Evolutionary conservation across 2,113 vertebrate genomes (phyloP).

Genomic region (Toxotes chatareus): DNA sequence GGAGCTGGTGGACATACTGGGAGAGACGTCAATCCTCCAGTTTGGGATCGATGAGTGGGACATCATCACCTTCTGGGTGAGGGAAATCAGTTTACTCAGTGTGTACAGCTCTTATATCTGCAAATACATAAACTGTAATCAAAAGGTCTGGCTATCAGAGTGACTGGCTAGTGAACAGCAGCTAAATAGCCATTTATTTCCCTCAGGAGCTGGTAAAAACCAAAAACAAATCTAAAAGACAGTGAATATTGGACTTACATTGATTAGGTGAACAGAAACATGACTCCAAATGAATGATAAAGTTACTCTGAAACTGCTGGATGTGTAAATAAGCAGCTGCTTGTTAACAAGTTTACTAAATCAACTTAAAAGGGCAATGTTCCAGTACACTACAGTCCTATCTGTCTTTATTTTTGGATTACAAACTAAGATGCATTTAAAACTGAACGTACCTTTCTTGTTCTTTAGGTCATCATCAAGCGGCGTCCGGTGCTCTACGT

Average conservation of each 20-base stretch:
- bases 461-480: slow-evolving; percentile 83
- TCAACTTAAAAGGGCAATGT: neutral
- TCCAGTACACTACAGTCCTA: neutral
- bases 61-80: slow-evolving; percentile 88
- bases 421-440: neutral
- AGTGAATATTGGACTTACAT: too few species aligned
- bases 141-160: neutral
- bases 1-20: slow-evolving; percentile 83
- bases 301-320: too few species aligned
- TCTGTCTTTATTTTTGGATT: neutral
- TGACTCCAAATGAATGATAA: too few species aligned
- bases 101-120: neutral
- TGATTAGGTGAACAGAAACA: too few species aligned
- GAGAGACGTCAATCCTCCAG: slow-evolving; percentile 76
- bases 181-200: neutral
- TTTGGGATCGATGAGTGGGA: slow-evolving; percentile 88
- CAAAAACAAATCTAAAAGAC: too few species aligned
- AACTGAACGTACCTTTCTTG: neutral
- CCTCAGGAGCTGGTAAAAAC: too few species aligned
- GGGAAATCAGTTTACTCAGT: neutral
- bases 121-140: neutral
- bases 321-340: neutral
- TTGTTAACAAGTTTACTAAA: too few species aligned
- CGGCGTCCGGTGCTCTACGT: slow-evolving; percentile 84
- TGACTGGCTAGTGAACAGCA: neutral